Conservation (phyloP, 1,140 invertebrate genomes). For the Tetraneura akinire region DNA sequence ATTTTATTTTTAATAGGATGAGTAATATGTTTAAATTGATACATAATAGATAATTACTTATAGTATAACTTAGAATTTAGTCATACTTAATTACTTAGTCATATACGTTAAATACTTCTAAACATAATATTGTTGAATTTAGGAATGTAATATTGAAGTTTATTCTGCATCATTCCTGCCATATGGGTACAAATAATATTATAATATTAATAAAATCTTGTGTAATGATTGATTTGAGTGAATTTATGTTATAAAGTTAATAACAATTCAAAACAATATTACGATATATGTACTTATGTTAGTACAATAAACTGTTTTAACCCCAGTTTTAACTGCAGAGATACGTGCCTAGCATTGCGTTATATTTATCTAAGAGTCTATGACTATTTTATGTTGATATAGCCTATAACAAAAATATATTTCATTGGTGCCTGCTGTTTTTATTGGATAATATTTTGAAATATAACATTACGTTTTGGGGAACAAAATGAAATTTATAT, state of each 20-base stretch:
- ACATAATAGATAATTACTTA: too few species aligned
- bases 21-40: too few species aligned
- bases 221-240: background rate
- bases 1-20: too few species aligned
- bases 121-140: too few species aligned
- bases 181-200: too few species aligned
- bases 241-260: background rate
- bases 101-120: too few species aligned
- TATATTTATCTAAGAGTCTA: background rate
- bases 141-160: too few species aligned
- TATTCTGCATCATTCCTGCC: too few species aligned
- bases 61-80: too few species aligned
- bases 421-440: background rate
- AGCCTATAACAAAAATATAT: background rate
- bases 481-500: background rate
- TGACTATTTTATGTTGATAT: background rate
- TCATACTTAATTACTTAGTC: too few species aligned
- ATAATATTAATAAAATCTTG: too few species aligned
- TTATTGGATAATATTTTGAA: constrained; percentile 27
- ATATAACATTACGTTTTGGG: background rate
- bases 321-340: background rate
- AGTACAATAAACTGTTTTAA: constrained; percentile 16
- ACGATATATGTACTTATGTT: background rate
- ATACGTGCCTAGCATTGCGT: constrained; percentile 8
- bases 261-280: constrained; percentile 8